phyloP scores from a whole-genome alignment of 2,888 invertebrate species.

The Artemia sinica region DNA sequence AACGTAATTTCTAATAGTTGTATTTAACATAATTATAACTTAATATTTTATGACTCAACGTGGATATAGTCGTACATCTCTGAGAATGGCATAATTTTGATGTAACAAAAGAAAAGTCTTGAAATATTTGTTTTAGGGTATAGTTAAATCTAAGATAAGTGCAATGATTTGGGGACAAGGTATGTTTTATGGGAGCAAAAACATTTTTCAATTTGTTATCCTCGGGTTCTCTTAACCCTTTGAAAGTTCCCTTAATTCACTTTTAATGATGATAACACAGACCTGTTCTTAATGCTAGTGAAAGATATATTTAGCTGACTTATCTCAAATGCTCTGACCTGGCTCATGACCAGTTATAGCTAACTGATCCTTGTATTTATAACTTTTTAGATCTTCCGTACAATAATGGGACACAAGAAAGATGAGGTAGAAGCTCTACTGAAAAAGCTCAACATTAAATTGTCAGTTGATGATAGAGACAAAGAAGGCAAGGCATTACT shows the following conservation, averaged over 20 bases:
- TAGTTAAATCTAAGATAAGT: too few species aligned
- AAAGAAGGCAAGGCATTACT: conserved; percentile 88
- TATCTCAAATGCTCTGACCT: conserved; percentile 14
- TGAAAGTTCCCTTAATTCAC: neutral
- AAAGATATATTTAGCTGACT: conserved; percentile 18
- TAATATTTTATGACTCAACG: too few species aligned
- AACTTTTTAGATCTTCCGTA: conserved; percentile 44
- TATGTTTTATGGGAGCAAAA: too few species aligned
- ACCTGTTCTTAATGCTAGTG: conserved; percentile 25
- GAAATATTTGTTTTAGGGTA: too few species aligned
- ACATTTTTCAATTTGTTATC: too few species aligned
- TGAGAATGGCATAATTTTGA: too few species aligned
- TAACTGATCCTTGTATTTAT: neutral
- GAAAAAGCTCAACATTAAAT: conserved; percentile 71
- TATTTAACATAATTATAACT: too few species aligned
- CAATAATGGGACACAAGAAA: conserved; percentile 83
- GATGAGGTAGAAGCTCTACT: conserved; percentile 75
- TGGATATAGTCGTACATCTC: too few species aligned
- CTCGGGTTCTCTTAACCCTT: neutral
- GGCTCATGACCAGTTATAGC: neutral
- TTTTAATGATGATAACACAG: conserved; percentile 23
- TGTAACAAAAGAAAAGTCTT: too few species aligned
- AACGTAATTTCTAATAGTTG: too few species aligned
- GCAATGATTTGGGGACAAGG: too few species aligned
- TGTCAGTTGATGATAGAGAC: conserved; percentile 88